Conservation (phyloP, 2,888 invertebrate species). For the Amiota mariae region DNA sequence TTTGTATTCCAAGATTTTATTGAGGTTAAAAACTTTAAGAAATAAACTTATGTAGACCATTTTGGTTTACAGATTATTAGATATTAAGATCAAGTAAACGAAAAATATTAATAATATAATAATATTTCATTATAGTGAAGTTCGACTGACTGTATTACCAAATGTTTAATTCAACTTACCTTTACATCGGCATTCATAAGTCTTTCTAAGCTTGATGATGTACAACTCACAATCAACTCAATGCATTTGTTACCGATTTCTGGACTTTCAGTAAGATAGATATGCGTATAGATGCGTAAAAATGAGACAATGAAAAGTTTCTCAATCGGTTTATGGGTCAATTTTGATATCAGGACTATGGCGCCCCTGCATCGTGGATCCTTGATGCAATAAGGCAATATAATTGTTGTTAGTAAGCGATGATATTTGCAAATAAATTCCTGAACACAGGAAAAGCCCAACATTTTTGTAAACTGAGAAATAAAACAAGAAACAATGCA, state of each 20-base stretch:
- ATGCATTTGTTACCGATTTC: conserved; percentile 78
- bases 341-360: conserved; percentile 73
- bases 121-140: too few species aligned
- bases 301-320: conserved; percentile 80
- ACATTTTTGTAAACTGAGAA: conserved; percentile 77
- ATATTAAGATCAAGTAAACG: too few species aligned
- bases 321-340: conserved; percentile 69
- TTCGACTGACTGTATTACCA: too few species aligned
- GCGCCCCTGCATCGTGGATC: conserved; percentile 75
- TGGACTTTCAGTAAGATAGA: conserved; percentile 79
- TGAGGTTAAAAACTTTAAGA: too few species aligned
- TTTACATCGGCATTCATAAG: conserved; percentile 78
- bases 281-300: conserved; percentile 81
- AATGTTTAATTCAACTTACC: conserved; percentile 49
- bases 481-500: neutral
- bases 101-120: too few species aligned
- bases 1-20: too few species aligned
- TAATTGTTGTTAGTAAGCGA: conserved; percentile 80
- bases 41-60: too few species aligned
- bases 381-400: conserved; percentile 77
- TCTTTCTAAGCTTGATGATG: conserved; percentile 76
- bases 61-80: too few species aligned
- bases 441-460: conserved; percentile 81
- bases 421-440: conserved; percentile 82
- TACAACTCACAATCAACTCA: conserved; percentile 77